These are phyloP conservation scores for Meta bourneti DNA, from an alignment of 2,888 invertebrate species.

Conservation along the genomic window DNA sequence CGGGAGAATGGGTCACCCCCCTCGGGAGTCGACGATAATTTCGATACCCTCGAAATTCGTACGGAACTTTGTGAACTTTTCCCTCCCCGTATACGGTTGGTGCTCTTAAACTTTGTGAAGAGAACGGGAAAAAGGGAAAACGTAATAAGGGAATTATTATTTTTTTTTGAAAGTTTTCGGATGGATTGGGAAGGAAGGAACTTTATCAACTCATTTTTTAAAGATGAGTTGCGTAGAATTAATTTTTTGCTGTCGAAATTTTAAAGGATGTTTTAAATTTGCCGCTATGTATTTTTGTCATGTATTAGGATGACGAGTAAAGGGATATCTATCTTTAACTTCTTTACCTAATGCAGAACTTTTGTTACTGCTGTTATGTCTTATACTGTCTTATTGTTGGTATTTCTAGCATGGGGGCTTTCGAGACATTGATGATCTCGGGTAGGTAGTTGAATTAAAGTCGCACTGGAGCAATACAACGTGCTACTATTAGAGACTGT, in stretches of 20 bases:
- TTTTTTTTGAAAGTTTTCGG: background rate
- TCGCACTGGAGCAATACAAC: too few species aligned
- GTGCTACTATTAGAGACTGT: too few species aligned
- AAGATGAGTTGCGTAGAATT: background rate
- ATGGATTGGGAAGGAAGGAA: background rate
- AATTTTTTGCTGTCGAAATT: background rate
- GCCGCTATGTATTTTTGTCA: background rate
- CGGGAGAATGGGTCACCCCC: conserved; percentile 35
- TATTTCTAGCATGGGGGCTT: too few species aligned
- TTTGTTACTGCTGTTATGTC: too few species aligned
- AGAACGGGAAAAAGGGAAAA: background rate
- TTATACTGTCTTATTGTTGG: too few species aligned
- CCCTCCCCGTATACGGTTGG: background rate
- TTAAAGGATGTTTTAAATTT: background rate
- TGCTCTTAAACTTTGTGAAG: too few species aligned
- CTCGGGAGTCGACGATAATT: conserved; percentile 62
- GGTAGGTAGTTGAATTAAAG: too few species aligned
- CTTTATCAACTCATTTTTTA: background rate
- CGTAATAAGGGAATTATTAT: background rate
- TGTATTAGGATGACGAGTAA: background rate
- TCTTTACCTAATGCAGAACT: too few species aligned
- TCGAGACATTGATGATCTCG: too few species aligned
- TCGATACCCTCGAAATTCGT: conserved; percentile 68
- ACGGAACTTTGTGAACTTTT: conserved; percentile 25
- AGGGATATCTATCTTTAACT: too few species aligned